Percentiles rank a stretch among this genome's conserved stretches.
Conservation (phyloP, 2,888 invertebrate species). For the Hyalella azteca region DNA sequence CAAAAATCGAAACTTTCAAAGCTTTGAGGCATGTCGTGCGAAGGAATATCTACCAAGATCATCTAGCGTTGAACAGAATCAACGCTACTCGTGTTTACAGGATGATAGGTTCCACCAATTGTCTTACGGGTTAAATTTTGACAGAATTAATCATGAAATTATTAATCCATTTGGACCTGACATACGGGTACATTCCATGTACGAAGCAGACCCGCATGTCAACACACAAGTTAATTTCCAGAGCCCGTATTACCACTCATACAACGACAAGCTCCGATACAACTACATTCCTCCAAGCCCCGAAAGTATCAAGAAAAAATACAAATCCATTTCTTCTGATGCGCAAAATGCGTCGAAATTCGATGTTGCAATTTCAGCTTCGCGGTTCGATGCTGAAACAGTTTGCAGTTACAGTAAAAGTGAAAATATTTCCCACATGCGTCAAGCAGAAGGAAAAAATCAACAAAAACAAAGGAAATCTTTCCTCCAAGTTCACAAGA, state of each 20-base stretch:
- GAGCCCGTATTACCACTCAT: conserved; percentile 9
- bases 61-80: background rate
- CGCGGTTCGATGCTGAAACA: no score
- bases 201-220: background rate
- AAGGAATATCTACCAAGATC: background rate
- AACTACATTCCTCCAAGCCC: conserved; percentile 2
- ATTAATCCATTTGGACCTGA: no score
- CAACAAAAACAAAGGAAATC: no score
- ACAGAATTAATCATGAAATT: background rate
- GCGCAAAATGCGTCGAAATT: background rate
- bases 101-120: background rate
- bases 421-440: no score
- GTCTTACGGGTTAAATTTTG: background rate
- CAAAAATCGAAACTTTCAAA: no score
- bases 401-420: no score
- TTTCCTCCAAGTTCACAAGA: no score
- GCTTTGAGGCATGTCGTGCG: background rate
- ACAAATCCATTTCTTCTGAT: background rate
- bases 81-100: background rate
- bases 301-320: conserved; percentile 10
- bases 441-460: no score
- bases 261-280: conserved; percentile 15
- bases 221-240: background rate
- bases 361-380: no score
- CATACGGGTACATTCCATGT: background rate